These are phyloP conservation scores for Watersipora subatra DNA, from an alignment of 1,140 invertebrate genomes.

Conservation along the genomic window DNA sequence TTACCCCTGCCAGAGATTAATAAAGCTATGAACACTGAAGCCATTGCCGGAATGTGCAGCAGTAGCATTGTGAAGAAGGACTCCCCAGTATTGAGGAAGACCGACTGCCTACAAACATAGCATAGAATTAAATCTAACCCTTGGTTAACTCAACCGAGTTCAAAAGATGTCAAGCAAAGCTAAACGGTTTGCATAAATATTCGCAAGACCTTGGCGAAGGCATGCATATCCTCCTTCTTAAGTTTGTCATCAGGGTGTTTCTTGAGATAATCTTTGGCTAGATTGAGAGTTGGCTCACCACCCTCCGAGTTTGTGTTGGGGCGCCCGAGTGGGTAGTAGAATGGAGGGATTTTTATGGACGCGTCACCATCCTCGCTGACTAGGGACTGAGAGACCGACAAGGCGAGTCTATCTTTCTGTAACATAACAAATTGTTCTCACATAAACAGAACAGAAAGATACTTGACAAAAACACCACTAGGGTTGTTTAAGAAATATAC, in stretches of 20 bases:
- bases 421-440: too few species aligned
- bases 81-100: conserved; percentile 82
- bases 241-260: neutral
- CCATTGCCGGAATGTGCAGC: conserved; percentile 57
- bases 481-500: too few species aligned
- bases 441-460: too few species aligned
- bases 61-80: conserved; percentile 71
- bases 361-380: neutral
- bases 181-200: too few species aligned
- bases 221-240: neutral
- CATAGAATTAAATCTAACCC: too few species aligned
- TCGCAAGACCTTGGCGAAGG: neutral
- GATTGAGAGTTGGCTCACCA: neutral
- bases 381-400: neutral
- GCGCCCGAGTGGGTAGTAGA: neutral
- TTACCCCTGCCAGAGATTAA: conserved; percentile 70
- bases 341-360: neutral
- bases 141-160: too few species aligned
- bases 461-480: too few species aligned
- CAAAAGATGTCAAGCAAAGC: too few species aligned
- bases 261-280: neutral
- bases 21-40: conserved; percentile 62
- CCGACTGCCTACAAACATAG: conserved; percentile 33
- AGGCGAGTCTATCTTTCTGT: neutral
- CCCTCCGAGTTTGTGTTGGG: neutral